phyloP scores from a whole-genome alignment of 1,140 invertebrate genomes.

The Globodera ellingtonae region DNA sequence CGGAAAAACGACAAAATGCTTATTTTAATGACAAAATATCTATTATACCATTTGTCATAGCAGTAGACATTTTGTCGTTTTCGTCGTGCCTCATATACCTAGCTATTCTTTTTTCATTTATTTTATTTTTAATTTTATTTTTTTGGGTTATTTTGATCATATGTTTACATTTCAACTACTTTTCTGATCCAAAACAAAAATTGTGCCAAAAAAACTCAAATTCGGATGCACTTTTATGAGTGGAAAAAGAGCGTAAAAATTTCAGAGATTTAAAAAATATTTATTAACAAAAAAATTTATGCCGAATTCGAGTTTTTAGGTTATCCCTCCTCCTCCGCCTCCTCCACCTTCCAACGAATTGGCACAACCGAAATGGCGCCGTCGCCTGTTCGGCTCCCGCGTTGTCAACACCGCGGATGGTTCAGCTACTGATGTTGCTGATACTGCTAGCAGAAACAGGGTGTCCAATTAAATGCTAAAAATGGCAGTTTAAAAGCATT shows the following conservation, averaged over 20 bases:
- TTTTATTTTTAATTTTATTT: no score
- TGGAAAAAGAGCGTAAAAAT: background rate
- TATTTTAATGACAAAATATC: no score
- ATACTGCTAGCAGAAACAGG: background rate
- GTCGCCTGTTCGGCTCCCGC: constrained; percentile 5
- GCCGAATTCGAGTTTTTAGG: constrained; percentile 28
- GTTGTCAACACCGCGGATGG: background rate
- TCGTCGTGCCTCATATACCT: background rate
- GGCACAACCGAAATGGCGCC: constrained; percentile 12
- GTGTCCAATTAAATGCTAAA: background rate
- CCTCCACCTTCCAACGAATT: background rate
- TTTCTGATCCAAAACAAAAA: background rate
- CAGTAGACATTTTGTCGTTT: no score
- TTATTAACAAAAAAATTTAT: background rate
- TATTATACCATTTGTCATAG: no score
- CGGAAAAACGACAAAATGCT: no score
- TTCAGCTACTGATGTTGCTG: background rate
- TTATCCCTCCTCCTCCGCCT: constrained; percentile 6
- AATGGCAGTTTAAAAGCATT: no score
- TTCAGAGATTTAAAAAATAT: background rate
- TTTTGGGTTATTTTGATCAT: background rate
- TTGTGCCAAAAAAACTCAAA: constrained; percentile 9
- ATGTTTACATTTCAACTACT: no score
- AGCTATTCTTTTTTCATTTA: background rate
- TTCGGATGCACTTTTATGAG: constrained; percentile 4